Conservation (phyloP, 2,113 vertebrate genomes). For the Ophthalmolycus amberensis region DNA sequence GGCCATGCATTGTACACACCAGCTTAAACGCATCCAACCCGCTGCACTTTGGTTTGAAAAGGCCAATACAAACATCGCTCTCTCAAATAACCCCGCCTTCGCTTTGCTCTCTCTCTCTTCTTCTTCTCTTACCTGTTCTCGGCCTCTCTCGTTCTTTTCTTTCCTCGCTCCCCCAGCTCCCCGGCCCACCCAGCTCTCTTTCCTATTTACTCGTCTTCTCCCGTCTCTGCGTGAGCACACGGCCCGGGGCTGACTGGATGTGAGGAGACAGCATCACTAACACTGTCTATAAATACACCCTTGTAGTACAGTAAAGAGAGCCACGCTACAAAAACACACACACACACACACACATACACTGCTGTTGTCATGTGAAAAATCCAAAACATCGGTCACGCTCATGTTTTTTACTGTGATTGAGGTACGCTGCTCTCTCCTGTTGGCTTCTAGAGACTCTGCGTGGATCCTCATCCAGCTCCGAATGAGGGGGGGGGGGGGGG, state of each 20-base stretch:
- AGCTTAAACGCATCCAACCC: slow-evolving; percentile 35
- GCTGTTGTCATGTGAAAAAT: slow-evolving; percentile 38
- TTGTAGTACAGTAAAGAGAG: slow-evolving; percentile 75
- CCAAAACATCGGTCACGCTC: slow-evolving; percentile 1
- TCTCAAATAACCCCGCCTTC: slow-evolving; percentile 17
- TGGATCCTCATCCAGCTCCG: not conserved
- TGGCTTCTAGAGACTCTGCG: not conserved
- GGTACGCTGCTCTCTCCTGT: not conserved
- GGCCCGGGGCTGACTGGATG: slow-evolving; percentile 75
- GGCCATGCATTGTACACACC: slow-evolving; percentile 13
- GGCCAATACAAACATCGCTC: slow-evolving; percentile 30
- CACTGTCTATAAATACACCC: slow-evolving; percentile 79
- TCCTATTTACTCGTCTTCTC: slow-evolving; percentile 47
- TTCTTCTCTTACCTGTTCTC: not conserved
- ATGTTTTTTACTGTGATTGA: slow-evolving; percentile 22
- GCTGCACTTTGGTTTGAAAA: slow-evolving; percentile 34
- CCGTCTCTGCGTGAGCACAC: slow-evolving; percentile 53
- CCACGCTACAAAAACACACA: slow-evolving; percentile 40
- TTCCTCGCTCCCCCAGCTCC: not conserved
- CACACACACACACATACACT: slow-evolving; percentile 4
- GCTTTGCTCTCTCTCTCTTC: not conserved
- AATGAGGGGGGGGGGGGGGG: too few species aligned
- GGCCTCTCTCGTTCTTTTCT: not conserved
- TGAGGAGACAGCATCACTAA: slow-evolving; percentile 79
- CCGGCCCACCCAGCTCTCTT: slow-evolving; percentile 1